Base-by-base conservation (phyloP, 2,888 invertebrate genomes). In the Emmelina monodactyla region DNA sequence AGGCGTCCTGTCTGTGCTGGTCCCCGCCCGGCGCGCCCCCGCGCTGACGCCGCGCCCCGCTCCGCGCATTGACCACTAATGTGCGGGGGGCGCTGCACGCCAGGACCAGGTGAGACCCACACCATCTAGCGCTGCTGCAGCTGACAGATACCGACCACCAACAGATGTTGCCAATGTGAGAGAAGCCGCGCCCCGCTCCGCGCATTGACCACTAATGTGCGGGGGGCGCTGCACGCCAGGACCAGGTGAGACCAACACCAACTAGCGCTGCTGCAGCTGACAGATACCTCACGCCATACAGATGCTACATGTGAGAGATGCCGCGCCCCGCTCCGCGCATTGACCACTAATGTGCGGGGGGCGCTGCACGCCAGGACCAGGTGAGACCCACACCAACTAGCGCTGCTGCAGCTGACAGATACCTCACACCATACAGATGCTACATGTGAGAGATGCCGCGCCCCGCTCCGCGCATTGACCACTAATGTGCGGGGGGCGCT, bases 1-100 rank as follows among this genome's bases (percentile, higher is more conserved):
- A 97, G 76, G 86, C 89, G 35, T 79, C 84, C 50, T 92, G 89
- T 76, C 83, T 97, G 63, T 88, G 91, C 58, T 97, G 97, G 97
- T 88, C 86, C 64, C 93, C 93, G 48, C 51, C 52, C 37, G 41
- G 45, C 44, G 47, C 48, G 50, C 55, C 47, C 53, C 57, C 51
- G 53, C 62, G 56, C 58, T 58, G 57, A 51, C 57, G 59, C 47
- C 47, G 43, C 43, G 40, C 49, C 38, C 22, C 22, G n/a, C n/a
- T n/a, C n/a, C n/a, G n/a, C n/a, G n/a, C n/a, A n/a, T n/a, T n/a
- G n/a, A n/a, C n/a, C n/a, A n/a, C n/a, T n/a, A n/a, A n/a, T n/a
- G n/a, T 19, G 19, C 19, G 6, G 19, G 19, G 46, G 46, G 42
- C 43, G 36, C 42, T 40, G 37, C 46, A 37, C 38, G 40, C 38